These are phyloP conservation scores for Leptopilina boulardi DNA, from an alignment of 1,140 invertebrate species.

Conservation along the genomic window DNA sequence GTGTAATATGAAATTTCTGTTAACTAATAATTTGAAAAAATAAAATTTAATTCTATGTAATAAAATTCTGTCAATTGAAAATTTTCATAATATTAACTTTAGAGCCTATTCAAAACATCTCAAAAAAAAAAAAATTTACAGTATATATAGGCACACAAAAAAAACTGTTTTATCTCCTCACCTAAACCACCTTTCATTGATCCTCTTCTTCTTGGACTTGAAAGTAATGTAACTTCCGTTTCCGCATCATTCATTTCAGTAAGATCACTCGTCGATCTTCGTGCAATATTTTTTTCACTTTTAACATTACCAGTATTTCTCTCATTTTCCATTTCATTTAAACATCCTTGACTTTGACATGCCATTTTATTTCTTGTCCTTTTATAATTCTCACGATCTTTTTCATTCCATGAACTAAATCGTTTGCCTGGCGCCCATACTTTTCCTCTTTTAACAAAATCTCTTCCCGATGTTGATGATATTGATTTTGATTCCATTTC, in stretches of 20 bases:
- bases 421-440: slow-evolving; percentile 37
- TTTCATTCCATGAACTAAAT: slow-evolving; percentile 27
- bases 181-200: slow-evolving; percentile 80
- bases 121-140: no score
- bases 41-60: no score
- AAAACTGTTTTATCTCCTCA: slow-evolving; percentile 49
- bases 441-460: slow-evolving; percentile 26
- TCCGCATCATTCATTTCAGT: slow-evolving; percentile 81
- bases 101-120: no score
- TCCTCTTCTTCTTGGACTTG: slow-evolving; percentile 79
- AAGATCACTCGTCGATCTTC: slow-evolving; percentile 85
- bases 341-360: slow-evolving; percentile 64
- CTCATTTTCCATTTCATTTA: slow-evolving; percentile 53
- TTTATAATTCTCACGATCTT: slow-evolving; percentile 43
- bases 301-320: slow-evolving; percentile 31
- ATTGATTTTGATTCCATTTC: slow-evolving; percentile 16
- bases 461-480: slow-evolving; percentile 14
- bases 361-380: slow-evolving; percentile 46
- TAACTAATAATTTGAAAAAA: no score
- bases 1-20: no score
- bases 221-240: slow-evolving; percentile 78
- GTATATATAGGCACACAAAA: no score
- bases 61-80: no score
- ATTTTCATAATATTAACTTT: no score
- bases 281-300: slow-evolving; percentile 56